A percentile compares a stretch with the other conserved stretches of the same genome.
Conservation (phyloP, 2,113 vertebrate genomes). For the Sitta europaea region DNA sequence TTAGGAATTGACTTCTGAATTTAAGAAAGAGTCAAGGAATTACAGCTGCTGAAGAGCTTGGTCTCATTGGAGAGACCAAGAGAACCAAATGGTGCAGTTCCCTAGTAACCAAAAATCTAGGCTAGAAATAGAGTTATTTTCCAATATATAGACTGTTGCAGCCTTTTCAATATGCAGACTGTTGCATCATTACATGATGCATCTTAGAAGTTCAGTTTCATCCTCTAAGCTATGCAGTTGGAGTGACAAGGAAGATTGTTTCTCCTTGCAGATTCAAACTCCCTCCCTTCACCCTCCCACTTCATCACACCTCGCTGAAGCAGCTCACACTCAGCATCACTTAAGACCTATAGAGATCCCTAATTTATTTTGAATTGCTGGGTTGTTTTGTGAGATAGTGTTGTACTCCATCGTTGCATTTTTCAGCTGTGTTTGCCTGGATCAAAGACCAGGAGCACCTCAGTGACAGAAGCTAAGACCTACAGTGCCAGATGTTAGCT, state of each 20-base stretch:
- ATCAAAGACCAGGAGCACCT: neutral
- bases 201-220: neutral
- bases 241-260: neutral
- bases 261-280: neutral
- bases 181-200: neutral
- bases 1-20: neutral
- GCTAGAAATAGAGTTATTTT: neutral
- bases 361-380: neutral
- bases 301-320: rapidly evolving
- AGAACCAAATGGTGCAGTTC: neutral
- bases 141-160: neutral
- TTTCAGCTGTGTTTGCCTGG: neutral
- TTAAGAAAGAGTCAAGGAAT: neutral
- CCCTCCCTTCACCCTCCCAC: neutral
- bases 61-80: neutral
- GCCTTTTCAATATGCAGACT: no score
- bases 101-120: neutral
- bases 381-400: neutral
- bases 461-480: neutral
- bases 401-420: neutral
- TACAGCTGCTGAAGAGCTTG: neutral
- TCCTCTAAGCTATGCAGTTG: neutral
- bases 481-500: neutral
- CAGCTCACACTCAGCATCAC: neutral
- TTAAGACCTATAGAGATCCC: neutral